Evolutionary conservation across 53 echinoderm and acorn worm genomes (phyloP), one percentile per base, ranked within the genome.

Genomic region (Paracentrotus lividus): DNA sequence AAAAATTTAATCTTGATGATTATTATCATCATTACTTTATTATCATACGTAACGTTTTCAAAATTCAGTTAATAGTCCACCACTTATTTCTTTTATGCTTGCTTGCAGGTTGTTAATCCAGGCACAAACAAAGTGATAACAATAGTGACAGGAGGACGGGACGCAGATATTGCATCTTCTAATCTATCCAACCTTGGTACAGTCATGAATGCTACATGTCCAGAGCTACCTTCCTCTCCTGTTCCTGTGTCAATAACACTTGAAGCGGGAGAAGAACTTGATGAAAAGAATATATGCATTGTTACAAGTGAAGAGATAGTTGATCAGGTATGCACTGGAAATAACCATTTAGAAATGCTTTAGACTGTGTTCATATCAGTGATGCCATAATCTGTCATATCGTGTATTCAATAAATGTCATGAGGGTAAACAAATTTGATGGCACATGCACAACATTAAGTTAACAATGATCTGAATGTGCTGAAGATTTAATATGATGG

Each of bases 261-360:
- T 23, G 86, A 55, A 3, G 1, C 86, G 7, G 86, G 33, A 55
- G 56, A 38, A 34, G 54, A 86, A 23, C 38, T 86, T 0, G 34
- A 38, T 36, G 55, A 5, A 56, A 56, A 86, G 27, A 86, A 86
- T 86, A 54, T 86, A 86, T 86, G 86, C 56, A 86, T 86, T 38
- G 86, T 86, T 36, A 54, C 86, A 18, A 86, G 53, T 36, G 86
- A 86, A 34, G 86, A 86, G 86, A 86, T 86, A 34, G 86, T 86
- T 6, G 21, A 52, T 53, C 86, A 86, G 86, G 86, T 86, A 86
- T 21, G 86, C 7, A 86, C 55, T 72, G 38, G 2, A 67, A 32
- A 32, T 12, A 51, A n/a, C n/a, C n/a, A n/a, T n/a, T n/a, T n/a
- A n/a, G n/a, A n/a, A n/a, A n/a, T n/a, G n/a, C n/a, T n/a, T n/a